Evolutionary conservation across 2,888 invertebrate species (phyloP), one percentile per base, ranked within the genome.

Genomic region (Balanococcus diminutus): DNA sequence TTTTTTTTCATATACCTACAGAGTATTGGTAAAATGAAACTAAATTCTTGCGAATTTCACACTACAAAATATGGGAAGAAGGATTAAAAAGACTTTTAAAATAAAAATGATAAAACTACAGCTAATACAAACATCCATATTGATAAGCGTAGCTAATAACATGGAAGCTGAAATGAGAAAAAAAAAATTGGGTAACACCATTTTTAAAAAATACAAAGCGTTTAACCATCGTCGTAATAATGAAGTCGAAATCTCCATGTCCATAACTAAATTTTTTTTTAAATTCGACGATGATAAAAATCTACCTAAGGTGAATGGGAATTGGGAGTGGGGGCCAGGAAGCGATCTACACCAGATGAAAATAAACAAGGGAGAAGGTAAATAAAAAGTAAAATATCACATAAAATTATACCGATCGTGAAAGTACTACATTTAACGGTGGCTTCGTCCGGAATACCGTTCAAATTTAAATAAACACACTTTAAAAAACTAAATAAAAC

Each of bases 11-110:
- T 42, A n/a, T 42, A 42, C 42, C n/a, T n/a, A 19, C 3, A 72
- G 72, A 72, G 72, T 75, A 75, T 75, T 75, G 75, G 36, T 75
- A 75, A 67, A 75, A 32, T 75, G n/a, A 32, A 32, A n/a, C 31
- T 67, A 67, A 0, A 67, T 14, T 67, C 67, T 28, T 67, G 25
- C 31, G 67, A 67, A 67, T 67, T 67, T 51, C 51, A 51, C 51
- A 51, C 51, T 51, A 8, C 19, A 28, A 67, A 9, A 6, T 22
- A 25, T 28, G n/a, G 61, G 31, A 67, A 67, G 31, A 67, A 51
- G n/a, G 0, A 61, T 42, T 42, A 51, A 51, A 51, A 19, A 51
- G 28, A 67, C 2, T 67, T 5, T 5, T 8, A 19, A 51, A 51
- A 51, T 8, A 51, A 67, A 67, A 25, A 28, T 11, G 67, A 67